Percentiles rank a stretch among this genome's conserved stretches.
Conservation (phyloP, 2,797 vertebrate genomes). For the Micropoecilia bifurca region DNA sequence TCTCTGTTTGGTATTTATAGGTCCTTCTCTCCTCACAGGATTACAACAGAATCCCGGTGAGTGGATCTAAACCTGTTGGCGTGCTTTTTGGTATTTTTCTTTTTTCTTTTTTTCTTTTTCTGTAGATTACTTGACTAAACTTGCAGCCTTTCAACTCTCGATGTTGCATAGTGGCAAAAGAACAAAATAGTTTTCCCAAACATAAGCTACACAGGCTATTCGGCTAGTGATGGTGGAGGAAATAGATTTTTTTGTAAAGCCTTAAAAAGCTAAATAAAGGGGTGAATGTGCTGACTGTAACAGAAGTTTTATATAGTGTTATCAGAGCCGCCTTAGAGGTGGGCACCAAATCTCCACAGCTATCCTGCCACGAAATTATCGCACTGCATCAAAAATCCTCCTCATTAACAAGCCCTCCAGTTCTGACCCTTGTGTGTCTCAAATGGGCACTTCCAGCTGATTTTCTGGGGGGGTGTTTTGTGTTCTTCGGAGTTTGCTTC, state of each 20-base stretch:
- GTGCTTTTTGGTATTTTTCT: conserved; percentile 30
- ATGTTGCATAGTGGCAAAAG: neutral
- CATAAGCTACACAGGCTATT: conserved; percentile 6
- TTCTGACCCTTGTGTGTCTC: conserved; percentile 37
- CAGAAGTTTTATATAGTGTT: conserved; percentile 76
- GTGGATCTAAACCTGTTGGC: conserved; percentile 64
- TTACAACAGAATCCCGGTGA: conserved; percentile 78
- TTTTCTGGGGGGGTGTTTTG: conserved; percentile 40
- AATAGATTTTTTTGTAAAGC: neutral
- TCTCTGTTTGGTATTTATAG: conserved; percentile 71
- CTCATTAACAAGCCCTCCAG: conserved; percentile 2
- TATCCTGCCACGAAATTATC: conserved; percentile 58
- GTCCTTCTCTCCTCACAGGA: conserved; percentile 65
- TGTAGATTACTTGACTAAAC: conserved; percentile 27
- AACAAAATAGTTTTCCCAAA: neutral
- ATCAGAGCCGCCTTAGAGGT: conserved; percentile 63
- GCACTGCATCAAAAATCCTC: conserved; percentile 31
- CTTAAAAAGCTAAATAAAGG: conserved; percentile 38
- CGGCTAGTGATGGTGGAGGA: neutral
- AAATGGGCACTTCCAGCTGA: conserved; percentile 27
- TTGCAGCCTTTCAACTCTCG: conserved; percentile 24
- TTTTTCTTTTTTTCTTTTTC: neutral
- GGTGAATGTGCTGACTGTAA: conserved; percentile 75
- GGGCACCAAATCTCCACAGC: conserved; percentile 46
- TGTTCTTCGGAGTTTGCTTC: conserved; percentile 48